Conservation (phyloP, 2,888 invertebrate species). For the Philhelius pedissequus region DNA sequence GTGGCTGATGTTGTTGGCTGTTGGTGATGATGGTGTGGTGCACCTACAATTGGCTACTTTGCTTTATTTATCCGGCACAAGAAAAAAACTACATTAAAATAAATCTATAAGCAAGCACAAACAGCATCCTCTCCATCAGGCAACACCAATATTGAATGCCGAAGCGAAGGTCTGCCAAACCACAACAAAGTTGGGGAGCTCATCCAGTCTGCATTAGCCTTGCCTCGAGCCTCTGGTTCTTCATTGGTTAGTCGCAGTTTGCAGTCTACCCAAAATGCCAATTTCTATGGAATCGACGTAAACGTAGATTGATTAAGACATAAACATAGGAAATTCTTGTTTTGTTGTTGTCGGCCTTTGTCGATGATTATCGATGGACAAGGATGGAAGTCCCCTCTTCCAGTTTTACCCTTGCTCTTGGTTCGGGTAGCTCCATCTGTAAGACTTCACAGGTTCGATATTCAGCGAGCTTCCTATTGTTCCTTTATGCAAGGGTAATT, state of each 20-base stretch:
- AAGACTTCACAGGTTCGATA: neutral
- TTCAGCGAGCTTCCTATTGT: neutral
- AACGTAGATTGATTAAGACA: conserved; percentile 70
- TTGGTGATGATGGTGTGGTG: neutral
- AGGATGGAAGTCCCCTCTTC: conserved; percentile 18
- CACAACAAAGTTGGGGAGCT: conserved; percentile 6
- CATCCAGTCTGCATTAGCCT: neutral
- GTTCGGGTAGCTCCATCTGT: neutral
- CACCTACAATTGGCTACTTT: conserved; percentile 65
- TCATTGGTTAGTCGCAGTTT: conserved; percentile 18
- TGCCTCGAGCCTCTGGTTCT: neutral
- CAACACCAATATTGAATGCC: neutral
- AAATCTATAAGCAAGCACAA: conserved; percentile 54
- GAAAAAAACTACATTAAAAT: conserved; percentile 65
- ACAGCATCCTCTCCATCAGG: conserved; percentile 17
- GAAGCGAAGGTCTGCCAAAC: conserved; percentile 33
- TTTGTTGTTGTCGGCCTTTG: conserved; percentile 68
- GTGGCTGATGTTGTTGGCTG: neutral
- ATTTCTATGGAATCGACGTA: conserved; percentile 70
- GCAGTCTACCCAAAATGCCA: conserved; percentile 58
- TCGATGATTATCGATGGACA: conserved; percentile 69
- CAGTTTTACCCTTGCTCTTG: neutral
- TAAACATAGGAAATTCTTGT: conserved; percentile 70
- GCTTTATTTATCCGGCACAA: conserved; percentile 67
- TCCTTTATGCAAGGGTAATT: neutral